Percentiles rank a stretch among this genome's conserved stretches.
phyloP scores from a whole-genome alignment of 1,140 invertebrate species.

The Bombus turneri region DNA sequence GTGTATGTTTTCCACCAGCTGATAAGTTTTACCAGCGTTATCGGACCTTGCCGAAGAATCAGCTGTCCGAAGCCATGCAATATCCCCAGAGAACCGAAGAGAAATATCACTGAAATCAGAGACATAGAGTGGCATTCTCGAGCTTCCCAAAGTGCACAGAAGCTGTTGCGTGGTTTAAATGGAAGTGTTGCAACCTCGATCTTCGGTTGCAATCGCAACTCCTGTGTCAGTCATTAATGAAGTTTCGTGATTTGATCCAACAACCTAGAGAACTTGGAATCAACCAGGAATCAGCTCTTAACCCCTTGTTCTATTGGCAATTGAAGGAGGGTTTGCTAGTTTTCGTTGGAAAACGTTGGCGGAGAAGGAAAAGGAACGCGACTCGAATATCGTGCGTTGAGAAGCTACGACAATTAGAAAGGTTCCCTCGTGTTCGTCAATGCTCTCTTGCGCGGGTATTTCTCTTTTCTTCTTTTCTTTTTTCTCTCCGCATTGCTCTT shows the following conservation, averaged over 20 bases:
- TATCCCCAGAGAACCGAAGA: conserved; percentile 16
- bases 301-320: not conserved
- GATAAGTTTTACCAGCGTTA: not conserved
- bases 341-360: not conserved
- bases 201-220: conserved; percentile 19
- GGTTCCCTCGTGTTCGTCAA: not conserved
- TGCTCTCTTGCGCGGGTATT: not conserved
- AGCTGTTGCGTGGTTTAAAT: not conserved
- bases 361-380: not conserved
- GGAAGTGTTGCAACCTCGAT: conserved; percentile 7
- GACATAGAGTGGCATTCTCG: not conserved
- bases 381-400: not conserved
- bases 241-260: conserved; percentile 30
- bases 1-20: conserved; percentile 10
- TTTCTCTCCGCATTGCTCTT: not conserved
- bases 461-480: not conserved
- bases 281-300: not conserved
- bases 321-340: not conserved
- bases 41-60: not conserved
- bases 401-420: conserved; percentile 20
- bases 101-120: conserved; percentile 2
- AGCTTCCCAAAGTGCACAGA: not conserved
- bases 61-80: conserved; percentile 30
- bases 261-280: not conserved
- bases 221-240: conserved; percentile 7